Evolutionary conservation across 2,888 invertebrate species (phyloP).

Genomic region (Chymomyza procnemis): DNA sequence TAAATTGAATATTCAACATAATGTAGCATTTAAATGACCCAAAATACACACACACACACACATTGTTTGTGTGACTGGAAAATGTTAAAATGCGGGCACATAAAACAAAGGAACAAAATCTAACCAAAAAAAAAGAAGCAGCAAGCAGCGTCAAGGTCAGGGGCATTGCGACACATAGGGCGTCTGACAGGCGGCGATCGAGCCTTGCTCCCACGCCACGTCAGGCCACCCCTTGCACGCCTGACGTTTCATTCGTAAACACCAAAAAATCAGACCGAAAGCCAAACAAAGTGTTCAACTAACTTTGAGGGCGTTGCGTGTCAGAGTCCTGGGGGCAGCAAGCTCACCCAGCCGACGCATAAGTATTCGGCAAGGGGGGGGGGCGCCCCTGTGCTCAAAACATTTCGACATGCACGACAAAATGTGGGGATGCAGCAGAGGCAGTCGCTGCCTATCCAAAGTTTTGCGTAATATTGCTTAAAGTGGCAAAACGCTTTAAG

Average conservation of each 20-base stretch:
- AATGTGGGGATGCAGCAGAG: too few relatives aligned
- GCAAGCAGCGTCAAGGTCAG: background rate
- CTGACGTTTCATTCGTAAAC: background rate
- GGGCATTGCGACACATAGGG: background rate
- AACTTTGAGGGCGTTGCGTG: background rate
- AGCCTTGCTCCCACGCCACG: background rate
- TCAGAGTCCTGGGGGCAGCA: background rate
- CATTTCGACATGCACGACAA: too few relatives aligned
- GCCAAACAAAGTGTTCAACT: background rate
- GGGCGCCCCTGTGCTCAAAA: too few relatives aligned
- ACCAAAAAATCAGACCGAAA: background rate
- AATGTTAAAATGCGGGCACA: background rate
- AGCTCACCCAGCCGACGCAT: too few relatives aligned
- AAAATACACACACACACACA: slow-evolving; percentile 20
- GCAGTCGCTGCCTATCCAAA: background rate
- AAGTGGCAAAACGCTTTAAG: background rate
- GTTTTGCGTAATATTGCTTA: too few relatives aligned
- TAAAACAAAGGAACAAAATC: background rate
- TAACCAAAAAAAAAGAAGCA: background rate
- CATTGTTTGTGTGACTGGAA: background rate
- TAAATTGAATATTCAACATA: slow-evolving; percentile 71
- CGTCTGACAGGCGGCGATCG: background rate
- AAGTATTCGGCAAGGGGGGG: too few relatives aligned
- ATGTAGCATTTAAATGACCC: slow-evolving; percentile 67
- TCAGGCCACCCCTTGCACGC: background rate